Evolutionary conservation across 2,888 invertebrate species (phyloP).

Genomic region (Habrosyne pyritoides): DNA sequence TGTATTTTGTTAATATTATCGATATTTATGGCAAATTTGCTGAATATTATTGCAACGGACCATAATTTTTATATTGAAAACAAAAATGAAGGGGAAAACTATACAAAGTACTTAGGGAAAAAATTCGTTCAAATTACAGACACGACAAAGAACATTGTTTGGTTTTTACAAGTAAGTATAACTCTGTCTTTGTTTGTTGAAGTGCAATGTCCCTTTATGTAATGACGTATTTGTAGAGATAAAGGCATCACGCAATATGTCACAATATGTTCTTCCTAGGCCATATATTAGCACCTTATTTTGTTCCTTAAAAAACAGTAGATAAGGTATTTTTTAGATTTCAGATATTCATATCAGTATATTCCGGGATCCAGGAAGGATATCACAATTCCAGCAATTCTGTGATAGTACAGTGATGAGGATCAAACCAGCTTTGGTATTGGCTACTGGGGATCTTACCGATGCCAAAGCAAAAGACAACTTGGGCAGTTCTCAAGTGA

Average conservation of each 20-base stretch:
- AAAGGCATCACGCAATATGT: background rate
- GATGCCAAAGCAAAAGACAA: slow-evolving; percentile 92
- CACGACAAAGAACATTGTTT: slow-evolving; percentile 85
- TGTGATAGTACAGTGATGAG: slow-evolving; percentile 88
- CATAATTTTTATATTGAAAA: slow-evolving; percentile 68
- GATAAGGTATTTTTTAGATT: slow-evolving; percentile 81
- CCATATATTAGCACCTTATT: too few relatives aligned
- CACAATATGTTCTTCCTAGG: background rate
- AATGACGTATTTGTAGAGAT: background rate
- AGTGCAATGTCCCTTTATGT: background rate
- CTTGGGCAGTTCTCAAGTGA: slow-evolving; percentile 91
- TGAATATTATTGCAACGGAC: slow-evolving; percentile 86
- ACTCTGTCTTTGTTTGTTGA: slow-evolving; percentile 12
- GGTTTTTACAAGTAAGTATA: slow-evolving; percentile 89
- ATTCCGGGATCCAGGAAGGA: slow-evolving; percentile 89
- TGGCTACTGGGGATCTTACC: slow-evolving; percentile 94
- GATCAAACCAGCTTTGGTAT: slow-evolving; percentile 89
- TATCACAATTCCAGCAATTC: slow-evolving; percentile 90
- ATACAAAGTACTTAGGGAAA: slow-evolving; percentile 57
- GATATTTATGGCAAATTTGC: slow-evolving; percentile 87
- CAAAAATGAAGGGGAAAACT: slow-evolving; percentile 57
- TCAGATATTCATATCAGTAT: slow-evolving; percentile 95
- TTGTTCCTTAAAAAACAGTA: background rate
- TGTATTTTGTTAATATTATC: slow-evolving; percentile 86
- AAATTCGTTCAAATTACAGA: slow-evolving; percentile 80